These are phyloP conservation scores for Magallana angulata DNA, from an alignment of 1,140 invertebrate genomes.

Conservation along the genomic window DNA sequence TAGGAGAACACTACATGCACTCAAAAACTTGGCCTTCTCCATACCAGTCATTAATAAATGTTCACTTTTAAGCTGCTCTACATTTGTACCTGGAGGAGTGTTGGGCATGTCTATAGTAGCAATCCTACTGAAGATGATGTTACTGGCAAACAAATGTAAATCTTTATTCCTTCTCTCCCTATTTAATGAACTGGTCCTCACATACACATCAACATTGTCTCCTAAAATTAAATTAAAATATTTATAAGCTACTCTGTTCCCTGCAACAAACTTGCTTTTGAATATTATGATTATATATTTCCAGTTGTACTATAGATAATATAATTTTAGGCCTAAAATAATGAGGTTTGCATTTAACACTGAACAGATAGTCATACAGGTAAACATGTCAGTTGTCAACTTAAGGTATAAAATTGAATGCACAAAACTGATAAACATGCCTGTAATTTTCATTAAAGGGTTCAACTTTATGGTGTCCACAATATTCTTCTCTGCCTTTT, in stretches of 20 bases:
- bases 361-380: not conserved
- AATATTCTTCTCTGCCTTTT: not conserved
- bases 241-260: not conserved
- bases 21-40: not conserved
- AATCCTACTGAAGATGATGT: constrained; percentile 28
- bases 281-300: constrained; percentile 16
- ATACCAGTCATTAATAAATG: not conserved
- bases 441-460: constrained; percentile 20
- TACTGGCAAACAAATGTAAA: not conserved
- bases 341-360: constrained; percentile 15
- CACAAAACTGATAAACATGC: constrained; percentile 7
- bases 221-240: constrained; percentile 25
- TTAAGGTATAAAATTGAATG: constrained; percentile 9
- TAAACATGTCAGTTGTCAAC: constrained; percentile 3
- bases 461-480: not conserved
- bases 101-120: constrained; percentile 37
- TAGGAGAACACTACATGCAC: not conserved
- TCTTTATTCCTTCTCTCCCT: constrained; percentile 36
- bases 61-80: not conserved
- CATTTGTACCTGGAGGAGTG: constrained; percentile 10
- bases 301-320: constrained; percentile 3
- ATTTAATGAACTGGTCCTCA: not conserved
- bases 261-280: constrained; percentile 2
- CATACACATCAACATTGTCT: constrained; percentile 41
- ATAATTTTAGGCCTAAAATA: constrained; percentile 18